A percentile compares a stretch with the other conserved stretches of the same genome.
Evolutionary conservation across 2,797 vertebrate species (phyloP).

Genomic region (Cossypha niveicapilla): DNA sequence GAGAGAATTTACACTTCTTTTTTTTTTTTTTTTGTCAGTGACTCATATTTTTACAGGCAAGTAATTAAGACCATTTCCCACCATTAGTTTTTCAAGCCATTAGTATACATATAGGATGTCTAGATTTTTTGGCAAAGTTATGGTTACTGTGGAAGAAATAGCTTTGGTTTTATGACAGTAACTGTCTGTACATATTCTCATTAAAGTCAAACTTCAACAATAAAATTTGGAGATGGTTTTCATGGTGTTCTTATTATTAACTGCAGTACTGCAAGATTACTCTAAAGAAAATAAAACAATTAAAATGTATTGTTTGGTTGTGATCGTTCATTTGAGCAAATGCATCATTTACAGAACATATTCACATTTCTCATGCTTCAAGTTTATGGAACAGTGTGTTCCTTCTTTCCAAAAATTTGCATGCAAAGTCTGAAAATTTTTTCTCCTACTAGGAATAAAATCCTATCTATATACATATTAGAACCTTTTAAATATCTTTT

Average conservation of each 20-base stretch:
- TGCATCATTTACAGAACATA: background rate
- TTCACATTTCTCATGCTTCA: background rate
- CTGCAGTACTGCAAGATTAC: background rate
- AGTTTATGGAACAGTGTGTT: background rate
- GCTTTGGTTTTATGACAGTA: background rate
- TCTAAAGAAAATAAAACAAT: background rate
- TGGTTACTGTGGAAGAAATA: background rate
- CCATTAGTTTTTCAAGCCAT: background rate
- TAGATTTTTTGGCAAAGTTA: background rate
- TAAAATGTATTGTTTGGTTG: background rate
- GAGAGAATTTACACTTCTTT: background rate
- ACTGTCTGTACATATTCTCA: background rate
- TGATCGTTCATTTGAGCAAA: background rate
- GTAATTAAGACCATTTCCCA: background rate
- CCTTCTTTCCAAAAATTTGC: background rate
- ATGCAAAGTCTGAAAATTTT: background rate
- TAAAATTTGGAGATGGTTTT: background rate
- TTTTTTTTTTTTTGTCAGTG: background rate
- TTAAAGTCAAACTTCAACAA: background rate
- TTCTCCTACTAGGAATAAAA: background rate
- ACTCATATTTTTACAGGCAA: background rate
- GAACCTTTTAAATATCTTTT: background rate
- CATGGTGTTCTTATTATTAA: background rate
- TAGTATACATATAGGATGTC: background rate
- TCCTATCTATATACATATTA: background rate